Evolutionary conservation across 2,113 vertebrate species (phyloP).

Genomic region (Argyrosomus japonicus): DNA sequence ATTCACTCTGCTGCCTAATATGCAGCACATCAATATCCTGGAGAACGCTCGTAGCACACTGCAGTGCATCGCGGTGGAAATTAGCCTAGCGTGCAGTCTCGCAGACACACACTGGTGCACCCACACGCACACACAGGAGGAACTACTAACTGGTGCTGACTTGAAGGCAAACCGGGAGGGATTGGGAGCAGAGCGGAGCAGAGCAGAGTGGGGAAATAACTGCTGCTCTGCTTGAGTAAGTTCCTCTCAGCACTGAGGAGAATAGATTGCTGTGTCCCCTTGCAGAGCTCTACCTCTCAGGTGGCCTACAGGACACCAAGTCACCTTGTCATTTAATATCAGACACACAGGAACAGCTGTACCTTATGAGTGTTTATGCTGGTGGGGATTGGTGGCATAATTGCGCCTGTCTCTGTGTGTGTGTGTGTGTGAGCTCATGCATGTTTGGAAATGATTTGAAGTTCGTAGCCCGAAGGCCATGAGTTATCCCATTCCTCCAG

Average conservation of each 20-base stretch:
- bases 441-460: slow-evolving; percentile 66
- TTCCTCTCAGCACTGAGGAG: slow-evolving; percentile 68
- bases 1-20: slow-evolving; percentile 76
- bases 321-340: slow-evolving; percentile 82
- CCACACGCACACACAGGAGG: slow-evolving; percentile 25
- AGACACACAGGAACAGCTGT: slow-evolving; percentile 75
- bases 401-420: slow-evolving; percentile 24
- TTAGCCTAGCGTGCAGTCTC: slow-evolving; percentile 54
- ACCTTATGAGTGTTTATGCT: slow-evolving; percentile 64
- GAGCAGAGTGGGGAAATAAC: slow-evolving; percentile 70
- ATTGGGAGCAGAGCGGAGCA: slow-evolving; percentile 60
- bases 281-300: slow-evolving; percentile 70
- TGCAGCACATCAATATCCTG: slow-evolving; percentile 76
- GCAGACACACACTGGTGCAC: slow-evolving; percentile 26
- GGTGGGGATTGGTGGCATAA: slow-evolving; percentile 61
- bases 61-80: slow-evolving; percentile 68
- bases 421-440: slow-evolving; percentile 34
- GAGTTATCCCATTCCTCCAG: slow-evolving; percentile 45
- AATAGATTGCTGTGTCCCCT: slow-evolving; percentile 71
- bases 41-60: slow-evolving; percentile 68
- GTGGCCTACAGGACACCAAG: slow-evolving; percentile 78
- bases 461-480: slow-evolving; percentile 47
- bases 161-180: slow-evolving; percentile 72
- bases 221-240: slow-evolving; percentile 76
- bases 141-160: slow-evolving; percentile 75